Evolutionary conservation across 1,140 invertebrate species (phyloP).

Genomic region (Eulimnadia texana): DNA sequence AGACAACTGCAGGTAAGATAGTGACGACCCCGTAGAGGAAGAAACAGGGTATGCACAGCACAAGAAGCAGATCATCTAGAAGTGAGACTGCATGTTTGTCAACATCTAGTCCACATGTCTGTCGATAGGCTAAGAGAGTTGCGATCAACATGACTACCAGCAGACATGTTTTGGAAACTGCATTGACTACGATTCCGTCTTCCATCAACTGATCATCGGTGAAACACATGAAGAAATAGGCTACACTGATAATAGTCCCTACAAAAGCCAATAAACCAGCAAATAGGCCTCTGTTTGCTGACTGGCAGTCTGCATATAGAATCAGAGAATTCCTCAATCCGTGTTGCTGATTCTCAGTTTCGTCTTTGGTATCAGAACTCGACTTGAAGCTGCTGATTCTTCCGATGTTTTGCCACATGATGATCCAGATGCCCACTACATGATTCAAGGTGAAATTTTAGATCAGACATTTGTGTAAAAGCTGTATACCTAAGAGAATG

Average conservation of each 20-base stretch:
- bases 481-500: conserved; percentile 46
- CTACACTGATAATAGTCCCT: conserved; percentile 44
- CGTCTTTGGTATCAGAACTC: conserved; percentile 17
- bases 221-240: conserved; percentile 49
- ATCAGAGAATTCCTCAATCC: conserved; percentile 36
- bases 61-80: conserved; percentile 50
- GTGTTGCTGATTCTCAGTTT: neutral
- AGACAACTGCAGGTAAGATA: conserved; percentile 41
- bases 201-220: conserved; percentile 29
- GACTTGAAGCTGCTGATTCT: conserved; percentile 27
- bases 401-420: conserved; percentile 55
- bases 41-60: conserved; percentile 54
- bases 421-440: conserved; percentile 50
- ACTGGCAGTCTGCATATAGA: conserved; percentile 53
- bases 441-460: neutral
- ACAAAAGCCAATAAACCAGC: conserved; percentile 47
- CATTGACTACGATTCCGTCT: conserved; percentile 18
- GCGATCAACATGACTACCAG: conserved; percentile 38
- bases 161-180: conserved; percentile 22
- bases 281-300: conserved; percentile 52
- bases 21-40: conserved; percentile 50
- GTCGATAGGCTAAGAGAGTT: conserved; percentile 38
- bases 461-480: no score
- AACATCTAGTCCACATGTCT: conserved; percentile 44
- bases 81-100: conserved; percentile 46